Evolutionary conservation across 2,888 invertebrate species (phyloP).

Genomic region (Andrena camellia): DNA sequence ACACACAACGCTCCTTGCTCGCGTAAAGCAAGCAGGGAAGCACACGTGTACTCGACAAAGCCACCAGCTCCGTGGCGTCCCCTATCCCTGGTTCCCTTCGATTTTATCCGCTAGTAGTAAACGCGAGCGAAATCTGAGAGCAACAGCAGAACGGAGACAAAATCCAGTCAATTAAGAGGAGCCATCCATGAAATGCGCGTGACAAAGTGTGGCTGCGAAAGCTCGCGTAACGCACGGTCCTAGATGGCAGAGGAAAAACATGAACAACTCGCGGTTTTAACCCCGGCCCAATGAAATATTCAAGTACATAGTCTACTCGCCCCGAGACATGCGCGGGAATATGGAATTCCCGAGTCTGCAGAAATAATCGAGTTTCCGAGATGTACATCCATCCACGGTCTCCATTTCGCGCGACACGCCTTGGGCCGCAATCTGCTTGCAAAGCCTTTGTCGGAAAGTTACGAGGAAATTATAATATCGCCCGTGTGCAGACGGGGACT

Average conservation of each 20-base stretch:
- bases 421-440: conserved; percentile 56
- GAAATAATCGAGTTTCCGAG: conserved; percentile 60
- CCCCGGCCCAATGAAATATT: conserved; percentile 40
- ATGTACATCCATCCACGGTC: conserved; percentile 46
- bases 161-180: neutral
- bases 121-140: neutral
- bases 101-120: conserved; percentile 4
- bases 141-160: neutral
- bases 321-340: conserved; percentile 28
- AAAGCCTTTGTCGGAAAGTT: conserved; percentile 60
- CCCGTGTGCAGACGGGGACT: conserved; percentile 1
- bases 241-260: conserved; percentile 1
- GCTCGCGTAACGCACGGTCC: neutral
- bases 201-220: neutral
- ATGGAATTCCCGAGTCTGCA: conserved; percentile 14
- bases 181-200: neutral
- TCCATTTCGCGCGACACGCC: conserved; percentile 45
- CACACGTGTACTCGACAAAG: conserved; percentile 15
- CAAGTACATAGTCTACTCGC: conserved; percentile 24
- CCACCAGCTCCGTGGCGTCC: conserved; percentile 10
- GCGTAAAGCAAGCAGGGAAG: conserved; percentile 51
- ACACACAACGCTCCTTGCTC: conserved; percentile 53
- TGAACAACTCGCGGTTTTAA: conserved; percentile 10
- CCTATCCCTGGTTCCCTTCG: neutral
- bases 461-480: conserved; percentile 53